Base-by-base conservation (phyloP, 2,113 vertebrate species). In the Erinaceus europaeus region DNA sequence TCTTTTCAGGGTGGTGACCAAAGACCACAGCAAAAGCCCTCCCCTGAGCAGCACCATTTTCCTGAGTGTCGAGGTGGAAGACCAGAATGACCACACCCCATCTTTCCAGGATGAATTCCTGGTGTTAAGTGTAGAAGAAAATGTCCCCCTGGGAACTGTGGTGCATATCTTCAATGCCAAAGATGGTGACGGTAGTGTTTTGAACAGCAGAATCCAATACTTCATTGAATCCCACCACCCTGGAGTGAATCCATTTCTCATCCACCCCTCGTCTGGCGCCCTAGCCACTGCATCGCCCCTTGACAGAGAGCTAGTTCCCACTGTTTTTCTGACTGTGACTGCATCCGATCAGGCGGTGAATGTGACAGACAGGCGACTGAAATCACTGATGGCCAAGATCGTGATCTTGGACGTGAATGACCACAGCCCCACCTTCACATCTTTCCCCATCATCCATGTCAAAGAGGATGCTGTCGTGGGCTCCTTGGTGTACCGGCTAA, bases 351-450 rank as follows among this genome's bases (percentile, higher is more conserved):
- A 97, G 90, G 97, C 97, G 6, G 88, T 94, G 84, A 97, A 97
- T 23, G 65, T 94, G 71, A 97, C 95, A 4, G 97, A 98, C 67
- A 96, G 97, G 2, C 96, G 93, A 13, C 44, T 91, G 61, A 78
- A 93, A 25, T 97, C 98, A 0, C 81, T 98, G 93, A 96, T 97
- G 7, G 98, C 89, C 15, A 98, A 97, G 95, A 93, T 99, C 57
- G 95, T 98, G 88, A 91, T 99, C 94, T 91, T 98, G 90, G 99
- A 99, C 27, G 78, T 97, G 48, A 99, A 99, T 46, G 99, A 99
- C 95, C 98, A 99, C 96, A 97, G 93, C 20, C 99, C 99, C 0
- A 93, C 75, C 68, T 98, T 99, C 77, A 20, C 90, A 0, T 99
- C 98, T 29, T 90, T 42, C 0, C 96, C 97, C 59, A 14, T 95